These are phyloP conservation scores for Ctena decussata DNA, from an alignment of 2,888 invertebrate genomes.

Conservation along the genomic window DNA sequence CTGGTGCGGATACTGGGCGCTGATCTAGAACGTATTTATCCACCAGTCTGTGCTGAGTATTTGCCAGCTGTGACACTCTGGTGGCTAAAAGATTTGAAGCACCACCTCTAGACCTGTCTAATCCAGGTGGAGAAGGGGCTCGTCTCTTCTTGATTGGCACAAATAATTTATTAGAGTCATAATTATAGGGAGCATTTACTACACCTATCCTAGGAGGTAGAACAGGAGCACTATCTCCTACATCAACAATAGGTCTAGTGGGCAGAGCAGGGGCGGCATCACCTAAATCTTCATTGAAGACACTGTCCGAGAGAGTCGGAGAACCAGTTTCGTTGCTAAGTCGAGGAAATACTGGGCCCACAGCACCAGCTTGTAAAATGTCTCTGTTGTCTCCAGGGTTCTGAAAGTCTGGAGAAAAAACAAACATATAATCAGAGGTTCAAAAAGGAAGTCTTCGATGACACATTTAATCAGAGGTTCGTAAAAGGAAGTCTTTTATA, in stretches of 20 bases:
- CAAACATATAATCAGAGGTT: background rate
- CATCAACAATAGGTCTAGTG: conserved; percentile 6
- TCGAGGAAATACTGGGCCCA: conserved; percentile 40
- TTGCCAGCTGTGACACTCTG: conserved; percentile 10
- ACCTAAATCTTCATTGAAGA: conserved; percentile 24
- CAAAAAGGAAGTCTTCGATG: too few relatives aligned
- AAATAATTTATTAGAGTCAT: conserved; percentile 64
- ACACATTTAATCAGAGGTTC: too few relatives aligned
- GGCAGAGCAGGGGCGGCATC: background rate
- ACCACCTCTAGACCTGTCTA: conserved; percentile 31
- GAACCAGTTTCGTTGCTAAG: conserved; percentile 51
- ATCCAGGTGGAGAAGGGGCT: conserved; percentile 46
- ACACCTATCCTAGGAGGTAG: background rate
- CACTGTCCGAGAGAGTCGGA: conserved; percentile 63
- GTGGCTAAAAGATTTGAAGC: conserved; percentile 15
- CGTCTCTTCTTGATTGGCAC: conserved; percentile 65
- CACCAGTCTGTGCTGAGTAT: conserved; percentile 34
- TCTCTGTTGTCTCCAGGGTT: conserved; percentile 65
- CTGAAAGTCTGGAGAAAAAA: conserved; percentile 64
- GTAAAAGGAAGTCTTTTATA: too few relatives aligned
- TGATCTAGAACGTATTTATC: conserved; percentile 25
- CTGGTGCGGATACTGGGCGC: conserved; percentile 24
- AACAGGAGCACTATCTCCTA: conserved; percentile 2
- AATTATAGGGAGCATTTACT: background rate
- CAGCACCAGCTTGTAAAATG: conserved; percentile 55